Base-by-base conservation (phyloP, 92 coral and sea anemone genomes). In the Epizoanthus illoricatus region DNA sequence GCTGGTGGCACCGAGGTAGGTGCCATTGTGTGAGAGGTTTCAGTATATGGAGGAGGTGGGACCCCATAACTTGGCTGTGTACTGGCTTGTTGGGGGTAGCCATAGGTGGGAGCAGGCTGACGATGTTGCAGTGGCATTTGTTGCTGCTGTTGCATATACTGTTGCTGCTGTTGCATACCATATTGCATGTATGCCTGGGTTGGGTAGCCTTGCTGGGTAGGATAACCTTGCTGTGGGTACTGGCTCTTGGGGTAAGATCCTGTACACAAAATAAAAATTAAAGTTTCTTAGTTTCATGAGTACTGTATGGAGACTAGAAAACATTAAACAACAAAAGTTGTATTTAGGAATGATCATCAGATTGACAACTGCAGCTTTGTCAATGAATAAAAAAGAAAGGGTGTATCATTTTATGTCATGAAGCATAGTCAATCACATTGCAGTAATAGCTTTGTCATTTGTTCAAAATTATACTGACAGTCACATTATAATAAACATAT, bases 21-120 rank as follows among this genome's bases (percentile, higher is more conserved):
- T 49, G 58, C 39, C 59, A 63, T 20, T 42, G 71, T 42, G 23
- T 85, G 90, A 28, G 94, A 63, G 3, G 80, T 71, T 55, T 82
- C 81, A 23, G 94, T 71, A 56, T 91, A 91, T 3, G 94, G 94
- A 45, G 94, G 94, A 68, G 92, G 94, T n/a, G 94, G 92, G 40
- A 75, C 86, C 19, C 94, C 92, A 89, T 89, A 88, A 23, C 66
- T 63, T 64, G 79, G 78, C 21, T 87, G 90, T 56, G 71, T 59
- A 47, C 62, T 41, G 59, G 75, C 65, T 36, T 78, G 86, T 19
- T 43, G 81, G 7, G 82, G 59, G 23, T 84, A 75, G 4, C 69
- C 73, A 74, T 74, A 79, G 39, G 63, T 15, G 55, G 79, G 56
- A 47, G 74, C 82, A 49, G 87, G 83, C 43, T 78, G 82, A 42